Conservation (phyloP, 1,140 invertebrate genomes). For the Cotesia vestalis region DNA sequence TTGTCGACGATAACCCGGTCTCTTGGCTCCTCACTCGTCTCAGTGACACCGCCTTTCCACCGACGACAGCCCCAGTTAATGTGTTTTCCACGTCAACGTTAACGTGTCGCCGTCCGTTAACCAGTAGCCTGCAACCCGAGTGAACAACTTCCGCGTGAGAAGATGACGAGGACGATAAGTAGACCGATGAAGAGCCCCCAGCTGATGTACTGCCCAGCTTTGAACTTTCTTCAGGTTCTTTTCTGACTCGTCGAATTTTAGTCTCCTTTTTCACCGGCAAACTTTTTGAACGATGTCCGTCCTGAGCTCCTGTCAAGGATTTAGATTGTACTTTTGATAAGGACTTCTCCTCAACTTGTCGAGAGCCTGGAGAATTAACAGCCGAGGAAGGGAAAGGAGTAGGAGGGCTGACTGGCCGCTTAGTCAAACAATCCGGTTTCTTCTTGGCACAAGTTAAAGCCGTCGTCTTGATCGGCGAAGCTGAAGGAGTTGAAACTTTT, state of each 20-base stretch:
- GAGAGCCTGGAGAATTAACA: slow-evolving; percentile 29
- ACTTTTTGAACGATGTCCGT: slow-evolving; percentile 24
- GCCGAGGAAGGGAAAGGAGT: slow-evolving; percentile 23
- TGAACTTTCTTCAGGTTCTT: slow-evolving; percentile 52
- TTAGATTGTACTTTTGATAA: slow-evolving; percentile 15
- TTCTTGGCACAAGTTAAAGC: slow-evolving; percentile 39
- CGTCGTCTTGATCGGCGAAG: neutral
- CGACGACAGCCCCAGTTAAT: slow-evolving; percentile 35
- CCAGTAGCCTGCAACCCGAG: slow-evolving; percentile 60
- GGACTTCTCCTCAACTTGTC: slow-evolving; percentile 28
- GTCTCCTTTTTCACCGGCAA: slow-evolving; percentile 39
- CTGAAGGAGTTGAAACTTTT: slow-evolving; percentile 25
- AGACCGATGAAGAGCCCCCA: too few relatives aligned
- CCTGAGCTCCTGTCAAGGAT: neutral
- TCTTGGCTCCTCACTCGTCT: slow-evolving; percentile 36
- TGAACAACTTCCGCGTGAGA: slow-evolving; percentile 67
- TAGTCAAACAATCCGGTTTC: slow-evolving; percentile 46
- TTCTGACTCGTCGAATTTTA: slow-evolving; percentile 46
- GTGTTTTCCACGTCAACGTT: slow-evolving; percentile 27
- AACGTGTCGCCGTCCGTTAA: slow-evolving; percentile 43
- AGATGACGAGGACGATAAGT: slow-evolving; percentile 61
- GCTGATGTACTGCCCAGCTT: slow-evolving; percentile 46
- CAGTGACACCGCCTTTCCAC: slow-evolving; percentile 23
- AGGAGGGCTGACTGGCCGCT: slow-evolving; percentile 41
- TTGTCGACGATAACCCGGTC: slow-evolving; percentile 26